phyloP scores from a whole-genome alignment of 2,113 vertebrate genomes.

The Bos javanicus region DNA sequence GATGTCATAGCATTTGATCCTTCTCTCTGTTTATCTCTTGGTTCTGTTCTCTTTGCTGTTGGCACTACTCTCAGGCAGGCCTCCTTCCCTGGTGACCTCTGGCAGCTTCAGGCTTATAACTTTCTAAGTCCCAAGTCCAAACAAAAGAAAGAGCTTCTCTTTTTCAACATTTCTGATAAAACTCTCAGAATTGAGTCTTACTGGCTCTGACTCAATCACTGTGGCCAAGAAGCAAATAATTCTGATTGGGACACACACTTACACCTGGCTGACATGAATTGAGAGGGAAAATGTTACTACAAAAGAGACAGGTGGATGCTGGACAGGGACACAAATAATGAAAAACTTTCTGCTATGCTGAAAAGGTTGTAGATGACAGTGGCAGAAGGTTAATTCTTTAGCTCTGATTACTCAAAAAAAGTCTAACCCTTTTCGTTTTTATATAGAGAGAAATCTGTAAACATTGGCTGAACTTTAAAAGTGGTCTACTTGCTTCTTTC shows the following conservation, averaged over 20 bases:
- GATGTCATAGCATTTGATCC: neutral
- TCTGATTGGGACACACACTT: neutral
- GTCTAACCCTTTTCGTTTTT: neutral
- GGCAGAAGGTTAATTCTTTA: conserved; percentile 33
- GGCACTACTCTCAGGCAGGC: neutral
- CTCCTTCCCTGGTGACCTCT: neutral
- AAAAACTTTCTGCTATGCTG: neutral
- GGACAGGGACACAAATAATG: neutral
- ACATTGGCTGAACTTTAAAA: conserved; percentile 11
- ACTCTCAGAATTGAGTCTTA: neutral
- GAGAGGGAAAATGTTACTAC: neutral
- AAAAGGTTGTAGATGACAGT: neutral
- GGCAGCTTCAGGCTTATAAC: neutral
- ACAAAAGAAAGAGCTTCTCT: neutral
- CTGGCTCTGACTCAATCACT: neutral
- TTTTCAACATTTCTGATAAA: conserved; percentile 3
- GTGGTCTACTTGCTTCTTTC: conserved; percentile 21
- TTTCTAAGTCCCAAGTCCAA: neutral
- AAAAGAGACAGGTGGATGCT: neutral
- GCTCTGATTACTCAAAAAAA: neutral
- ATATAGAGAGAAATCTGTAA: neutral
- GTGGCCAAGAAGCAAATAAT: neutral
- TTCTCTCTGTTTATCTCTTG: neutral
- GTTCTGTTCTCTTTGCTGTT: neutral
- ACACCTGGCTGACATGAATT: neutral